A percentile compares a stretch with the other conserved stretches of the same genome.
phyloP scores from a whole-genome alignment of 2,113 vertebrate species.

The Porphyrio hochstetteri region DNA sequence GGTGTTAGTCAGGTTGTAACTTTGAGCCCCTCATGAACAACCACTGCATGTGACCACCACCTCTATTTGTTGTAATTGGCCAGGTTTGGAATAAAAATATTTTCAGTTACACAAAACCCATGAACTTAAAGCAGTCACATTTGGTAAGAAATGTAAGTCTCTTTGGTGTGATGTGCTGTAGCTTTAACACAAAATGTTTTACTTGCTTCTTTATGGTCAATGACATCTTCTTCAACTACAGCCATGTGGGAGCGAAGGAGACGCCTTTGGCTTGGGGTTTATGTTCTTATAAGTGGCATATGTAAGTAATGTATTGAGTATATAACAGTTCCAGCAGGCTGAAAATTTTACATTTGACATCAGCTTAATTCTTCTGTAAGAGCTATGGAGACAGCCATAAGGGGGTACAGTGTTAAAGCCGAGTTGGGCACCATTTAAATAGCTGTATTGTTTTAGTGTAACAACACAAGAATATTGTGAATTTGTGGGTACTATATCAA shows the following conservation, averaged over 20 bases:
- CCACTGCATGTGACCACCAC: neutral
- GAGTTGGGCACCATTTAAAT: neutral
- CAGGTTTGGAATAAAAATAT: neutral
- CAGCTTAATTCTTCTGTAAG: neutral
- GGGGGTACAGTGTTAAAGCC: neutral
- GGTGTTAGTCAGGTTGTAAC: too few relatives aligned
- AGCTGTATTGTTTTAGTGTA: neutral
- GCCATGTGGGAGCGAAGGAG: constrained; percentile 26
- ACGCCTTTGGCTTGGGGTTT: constrained; percentile 46
- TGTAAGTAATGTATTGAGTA: constrained; percentile 12
- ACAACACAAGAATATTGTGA: neutral
- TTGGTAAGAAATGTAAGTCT: neutral
- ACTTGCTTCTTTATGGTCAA: constrained; percentile 39
- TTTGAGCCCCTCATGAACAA: neutral
- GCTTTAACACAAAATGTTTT: constrained; percentile 40
- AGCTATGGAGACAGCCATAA: neutral
- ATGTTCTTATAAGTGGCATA: constrained; percentile 28
- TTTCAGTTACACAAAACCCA: neutral
- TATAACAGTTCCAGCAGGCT: constrained; percentile 6
- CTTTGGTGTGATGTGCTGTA: neutral
- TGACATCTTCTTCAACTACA: constrained; percentile 41
- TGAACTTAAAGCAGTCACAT: neutral
- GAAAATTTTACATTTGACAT: constrained; percentile 35
- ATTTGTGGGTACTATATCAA: neutral
- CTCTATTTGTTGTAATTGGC: neutral